Evolutionary conservation across 2,113 vertebrate genomes (phyloP), one percentile per base, ranked within the genome.

Genomic region (Seriola quinqueradiata): DNA sequence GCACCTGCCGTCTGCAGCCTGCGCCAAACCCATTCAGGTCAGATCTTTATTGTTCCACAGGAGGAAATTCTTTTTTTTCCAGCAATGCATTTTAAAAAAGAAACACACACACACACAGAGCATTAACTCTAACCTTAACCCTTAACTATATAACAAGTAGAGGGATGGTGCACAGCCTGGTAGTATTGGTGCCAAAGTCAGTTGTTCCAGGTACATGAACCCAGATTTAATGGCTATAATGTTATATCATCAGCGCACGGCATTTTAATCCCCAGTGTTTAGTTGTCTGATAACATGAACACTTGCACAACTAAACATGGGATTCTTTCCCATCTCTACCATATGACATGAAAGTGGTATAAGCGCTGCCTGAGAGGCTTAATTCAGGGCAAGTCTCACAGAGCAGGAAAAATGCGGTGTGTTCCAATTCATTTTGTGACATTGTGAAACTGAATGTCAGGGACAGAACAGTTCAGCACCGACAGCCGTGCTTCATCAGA

Each of bases 401-500:
- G 57, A 23, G 13, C 14, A 65, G 59, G 2, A 23, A 25, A 75
- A 64, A 23, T 13, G 16, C 21, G 17, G 32, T 38, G 64, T 28
- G 70, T 28, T n/a, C n/a, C 42, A 10, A 70, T 28, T 28, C 38
- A 58, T 12, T 48, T 42, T 73, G 34, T 6, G 23, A 25, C 67
- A 34, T 23, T 80, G 19, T 12, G 19, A 72, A 40, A 40, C 2
- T 42, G 44, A 82, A 55, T 38, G 50, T 36, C 42, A 59, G 42
- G 46, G 21, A 72, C 58, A 74, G n/a, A 48, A 55, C 9, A 4
- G 11, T 32, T 38, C 25, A 28, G 25, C 65, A 42, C 34, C 52
- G 66, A 48, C 60, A 65, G 60, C 25, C 21, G 10, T 19, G 28
- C 64, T 77, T 38, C 52, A 66, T 48, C 70, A 57, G 5, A 70